Evolutionary conservation across 2,113 vertebrate genomes (phyloP).

Genomic region (Agapornis roseicollis): DNA sequence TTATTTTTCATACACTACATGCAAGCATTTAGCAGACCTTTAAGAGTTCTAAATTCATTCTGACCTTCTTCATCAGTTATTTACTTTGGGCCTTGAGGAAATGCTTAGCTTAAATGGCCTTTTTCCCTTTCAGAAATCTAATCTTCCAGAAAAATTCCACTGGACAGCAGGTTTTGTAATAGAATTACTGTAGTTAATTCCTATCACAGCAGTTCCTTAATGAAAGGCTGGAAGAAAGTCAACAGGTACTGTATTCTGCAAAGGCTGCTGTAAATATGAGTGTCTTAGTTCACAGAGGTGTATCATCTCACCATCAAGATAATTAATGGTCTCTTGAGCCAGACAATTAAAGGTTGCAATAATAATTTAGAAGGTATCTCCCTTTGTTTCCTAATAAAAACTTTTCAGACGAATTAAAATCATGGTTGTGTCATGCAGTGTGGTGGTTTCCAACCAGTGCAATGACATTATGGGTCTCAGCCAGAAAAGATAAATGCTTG

Average conservation of each 20-base stretch:
- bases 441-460: conserved; percentile 14
- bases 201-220: conserved; percentile 76
- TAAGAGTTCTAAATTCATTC: conserved; percentile 59
- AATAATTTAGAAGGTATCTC: conserved; percentile 53
- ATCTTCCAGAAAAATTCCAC: conserved; percentile 73
- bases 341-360: conserved; percentile 65
- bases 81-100: conserved; percentile 50
- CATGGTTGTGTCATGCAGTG: conserved; percentile 40
- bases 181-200: conserved; percentile 65
- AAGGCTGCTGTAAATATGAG: conserved; percentile 37
- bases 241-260: conserved; percentile 66
- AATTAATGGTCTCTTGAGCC: conserved; percentile 52
- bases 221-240: conserved; percentile 67
- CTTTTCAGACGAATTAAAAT: conserved; percentile 68
- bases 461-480: conserved; percentile 23
- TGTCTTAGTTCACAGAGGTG: conserved; percentile 49
- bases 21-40: conserved; percentile 57
- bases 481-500: conserved; percentile 39
- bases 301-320: conserved; percentile 60
- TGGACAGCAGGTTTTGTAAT: conserved; percentile 69
- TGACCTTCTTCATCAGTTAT: conserved; percentile 61
- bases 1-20: conserved; percentile 34
- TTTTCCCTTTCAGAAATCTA: conserved; percentile 71
- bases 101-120: conserved; percentile 46
- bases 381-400: conserved; percentile 65